phyloP scores from a whole-genome alignment of 2,888 invertebrate species.

The Xanthostigma xanthostigma region DNA sequence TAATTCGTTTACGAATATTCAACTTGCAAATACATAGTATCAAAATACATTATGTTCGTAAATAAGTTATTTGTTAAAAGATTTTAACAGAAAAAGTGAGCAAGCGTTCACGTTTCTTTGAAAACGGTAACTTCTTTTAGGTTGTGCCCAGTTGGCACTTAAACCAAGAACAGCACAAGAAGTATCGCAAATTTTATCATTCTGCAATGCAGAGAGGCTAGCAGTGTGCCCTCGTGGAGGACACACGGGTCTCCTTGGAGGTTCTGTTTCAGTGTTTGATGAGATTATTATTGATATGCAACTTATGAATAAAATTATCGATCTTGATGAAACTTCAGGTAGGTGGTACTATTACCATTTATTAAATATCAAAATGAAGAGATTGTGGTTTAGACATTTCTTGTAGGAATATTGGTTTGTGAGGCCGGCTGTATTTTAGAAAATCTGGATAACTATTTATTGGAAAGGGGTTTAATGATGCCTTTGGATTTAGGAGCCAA shows the following conservation, averaged over 20 bases:
- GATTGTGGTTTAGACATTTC: background rate
- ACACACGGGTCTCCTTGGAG: slow-evolving; percentile 88
- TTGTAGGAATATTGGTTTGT: slow-evolving; percentile 57
- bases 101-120: too few species aligned
- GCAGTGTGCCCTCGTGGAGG: slow-evolving; percentile 92
- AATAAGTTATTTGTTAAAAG: too few species aligned
- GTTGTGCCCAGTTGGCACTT: slow-evolving; percentile 65
- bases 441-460: slow-evolving; percentile 58
- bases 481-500: slow-evolving; percentile 94
- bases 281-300: slow-evolving; percentile 79
- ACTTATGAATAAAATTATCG: slow-evolving; percentile 71
- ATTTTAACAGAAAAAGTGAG: too few species aligned
- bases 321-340: slow-evolving; percentile 73
- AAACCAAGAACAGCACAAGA: slow-evolving; percentile 77
- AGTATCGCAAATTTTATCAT: slow-evolving; percentile 68
- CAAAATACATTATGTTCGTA: too few species aligned
- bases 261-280: slow-evolving; percentile 90
- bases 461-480: slow-evolving; percentile 64
- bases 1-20: too few species aligned
- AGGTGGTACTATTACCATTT: too few species aligned
- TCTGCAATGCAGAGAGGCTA: slow-evolving; percentile 66
- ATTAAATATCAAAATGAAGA: too few species aligned
- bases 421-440: slow-evolving; percentile 87
- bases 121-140: slow-evolving; percentile 29
- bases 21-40: too few species aligned